Conservation (phyloP, 1,140 invertebrate species). For the Manduca sexta region DNA sequence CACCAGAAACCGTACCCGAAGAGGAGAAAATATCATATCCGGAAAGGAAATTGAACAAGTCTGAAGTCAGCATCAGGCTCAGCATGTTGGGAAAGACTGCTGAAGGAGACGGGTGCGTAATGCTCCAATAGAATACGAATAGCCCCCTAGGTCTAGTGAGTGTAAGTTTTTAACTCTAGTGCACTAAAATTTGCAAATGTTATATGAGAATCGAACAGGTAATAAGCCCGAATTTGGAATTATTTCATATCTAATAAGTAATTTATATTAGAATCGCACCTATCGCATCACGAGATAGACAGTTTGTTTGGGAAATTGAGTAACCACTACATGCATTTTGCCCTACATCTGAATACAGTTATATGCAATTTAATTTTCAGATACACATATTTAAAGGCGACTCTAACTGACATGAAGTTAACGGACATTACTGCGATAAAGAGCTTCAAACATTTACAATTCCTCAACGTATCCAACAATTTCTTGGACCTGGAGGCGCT, state of each 20-base stretch:
- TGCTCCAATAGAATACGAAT: neutral
- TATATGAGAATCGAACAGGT: too few relatives aligned
- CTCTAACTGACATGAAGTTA: conserved; percentile 56
- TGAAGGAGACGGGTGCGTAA: conserved; percentile 49
- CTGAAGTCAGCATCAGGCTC: conserved; percentile 50
- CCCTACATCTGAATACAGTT: too few relatives aligned
- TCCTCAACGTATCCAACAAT: conserved; percentile 72
- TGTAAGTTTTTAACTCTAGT: too few relatives aligned
- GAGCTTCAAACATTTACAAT: conserved; percentile 71
- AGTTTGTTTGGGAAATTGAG: too few relatives aligned
- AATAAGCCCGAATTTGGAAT: too few relatives aligned
- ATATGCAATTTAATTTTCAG: too few relatives aligned
- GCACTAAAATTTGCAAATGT: too few relatives aligned
- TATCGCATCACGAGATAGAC: too few relatives aligned
- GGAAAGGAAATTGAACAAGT: conserved; percentile 29
- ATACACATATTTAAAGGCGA: conserved; percentile 64
- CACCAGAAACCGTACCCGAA: conserved; percentile 2
- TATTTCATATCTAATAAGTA: too few relatives aligned
- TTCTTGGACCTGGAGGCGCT: conserved; percentile 59
- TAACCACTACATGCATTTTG: too few relatives aligned
- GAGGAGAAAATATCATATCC: conserved; percentile 13
- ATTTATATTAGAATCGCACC: too few relatives aligned
- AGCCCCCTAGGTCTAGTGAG: too few relatives aligned
- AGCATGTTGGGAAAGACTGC: conserved; percentile 58
- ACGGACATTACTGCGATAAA: conserved; percentile 65